Base-by-base conservation (phyloP, 1,140 invertebrate species). In the Hyles euphorbiae region DNA sequence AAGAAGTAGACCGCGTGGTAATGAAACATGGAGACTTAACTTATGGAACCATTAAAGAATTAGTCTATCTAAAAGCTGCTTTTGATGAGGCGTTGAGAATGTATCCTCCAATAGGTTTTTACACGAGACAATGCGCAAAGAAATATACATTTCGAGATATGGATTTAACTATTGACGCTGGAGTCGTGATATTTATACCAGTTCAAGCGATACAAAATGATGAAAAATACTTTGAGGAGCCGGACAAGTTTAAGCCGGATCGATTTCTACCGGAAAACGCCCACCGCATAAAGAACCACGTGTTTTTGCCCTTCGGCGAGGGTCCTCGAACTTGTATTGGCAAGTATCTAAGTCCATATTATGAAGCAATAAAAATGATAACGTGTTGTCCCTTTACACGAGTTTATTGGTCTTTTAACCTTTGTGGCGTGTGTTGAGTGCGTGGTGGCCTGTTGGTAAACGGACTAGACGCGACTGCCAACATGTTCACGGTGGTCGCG, bases 241-340 rank as follows among this genome's bases (percentile, higher is more conserved):
- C 92, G 0, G 65, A 84, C 10, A 60, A 70, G 8, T 93, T 91
- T 61, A 71, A 86, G 56, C 92, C 92, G 0, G 89, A 92, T 46
- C 67, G 92, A 57, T 93, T 92, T 55, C 57, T 60, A n/a, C 69
- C 78, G 2, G 80, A 89, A 40, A 66, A 74, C 44, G 40, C 70
- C 0, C 56, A 68, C 9, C 56, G 89, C 49, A 86, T 79, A 63
- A 86, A 70, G n/a, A 22, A 22, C 22, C 89, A 87, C 36, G 47
- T 56, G 2, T 78, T 65, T 60, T 43, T 72, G 45, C 73, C 73
- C 7, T 75, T 75, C 47, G 72, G 72, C 22, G 63, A 54, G 32
- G 72, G 72, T 8, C 67, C 72, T 3, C 53, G 73, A 45, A 61
- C 62, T 46, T 75, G 73, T 43, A 68, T 75, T 34, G 70, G 73